Conservation (phyloP, 1,140 invertebrate genomes). For the Drosophila burlai region DNA sequence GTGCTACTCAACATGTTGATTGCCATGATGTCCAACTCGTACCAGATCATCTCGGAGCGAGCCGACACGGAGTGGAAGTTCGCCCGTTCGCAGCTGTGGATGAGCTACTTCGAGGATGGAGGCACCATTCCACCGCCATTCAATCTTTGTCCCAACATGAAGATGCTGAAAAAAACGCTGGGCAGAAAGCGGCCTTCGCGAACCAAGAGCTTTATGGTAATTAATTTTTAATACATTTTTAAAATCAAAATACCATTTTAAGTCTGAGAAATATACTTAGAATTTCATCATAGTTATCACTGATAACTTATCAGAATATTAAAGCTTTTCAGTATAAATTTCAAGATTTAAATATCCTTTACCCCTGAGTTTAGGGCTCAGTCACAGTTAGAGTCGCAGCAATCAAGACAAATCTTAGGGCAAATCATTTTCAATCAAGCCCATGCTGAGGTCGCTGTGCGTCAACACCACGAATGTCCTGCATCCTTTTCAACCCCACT, state of each 20-base stretch:
- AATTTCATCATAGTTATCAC: too few relatives aligned
- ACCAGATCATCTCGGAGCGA: constrained; percentile 95
- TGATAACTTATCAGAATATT: background rate
- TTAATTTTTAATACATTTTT: background rate
- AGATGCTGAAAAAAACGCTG: constrained; percentile 86
- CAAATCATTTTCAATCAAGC: constrained; percentile 77
- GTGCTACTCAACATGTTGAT: constrained; percentile 97
- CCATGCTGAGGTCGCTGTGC: constrained; percentile 60
- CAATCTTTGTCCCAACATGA: constrained; percentile 93
- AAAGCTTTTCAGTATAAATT: background rate
- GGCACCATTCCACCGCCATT: constrained; percentile 94
- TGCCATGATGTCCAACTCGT: constrained; percentile 98
- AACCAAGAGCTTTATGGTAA: constrained; percentile 88
- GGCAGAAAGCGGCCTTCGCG: constrained; percentile 79
- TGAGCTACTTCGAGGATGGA: constrained; percentile 96
- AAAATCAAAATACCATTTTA: background rate
- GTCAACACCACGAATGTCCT: constrained; percentile 48
- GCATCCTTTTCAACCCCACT: constrained; percentile 18
- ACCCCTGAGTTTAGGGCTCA: background rate
- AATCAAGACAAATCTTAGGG: constrained; percentile 65
- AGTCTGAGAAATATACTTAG: background rate
- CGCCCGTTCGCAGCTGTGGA: constrained; percentile 95
- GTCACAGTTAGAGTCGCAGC: background rate
- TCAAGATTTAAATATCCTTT: background rate
- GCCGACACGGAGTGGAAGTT: constrained; percentile 97